Base-by-base conservation (phyloP, 23 tunicate genomes). In the Styela plicata region DNA sequence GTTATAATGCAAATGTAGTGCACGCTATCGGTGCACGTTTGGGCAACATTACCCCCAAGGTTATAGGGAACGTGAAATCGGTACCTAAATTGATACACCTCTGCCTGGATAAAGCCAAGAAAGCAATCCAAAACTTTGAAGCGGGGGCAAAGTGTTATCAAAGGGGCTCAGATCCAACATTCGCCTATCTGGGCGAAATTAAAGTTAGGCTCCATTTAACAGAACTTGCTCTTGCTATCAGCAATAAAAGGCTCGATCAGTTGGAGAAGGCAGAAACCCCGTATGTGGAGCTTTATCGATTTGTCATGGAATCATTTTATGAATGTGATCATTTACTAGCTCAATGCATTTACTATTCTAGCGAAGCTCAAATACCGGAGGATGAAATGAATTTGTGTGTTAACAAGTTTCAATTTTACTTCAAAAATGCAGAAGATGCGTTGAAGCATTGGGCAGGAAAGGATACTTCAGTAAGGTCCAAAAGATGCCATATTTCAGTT, bases 261-360 rank as follows among this genome's bases (percentile, higher is more conserved):
- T n/a, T n/a, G n/a, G n/a, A n/a, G n/a, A n/a, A n/a, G n/a, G n/a
- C n/a, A n/a, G n/a, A n/a, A n/a, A n/a, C n/a, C n/a, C n/a, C n/a
- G n/a, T n/a, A n/a, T n/a, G n/a, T n/a, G n/a, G n/a, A n/a, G n/a
- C n/a, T n/a, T n/a, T n/a, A n/a, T n/a, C n/a, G n/a, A n/a, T n/a
- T n/a, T n/a, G n/a, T n/a, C n/a, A n/a, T n/a, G n/a, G n/a, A n/a
- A n/a, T n/a, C n/a, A 2, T 82, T 74, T 62, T 68, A 32, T 3
- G 79, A 2, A 3, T 85, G 89, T 33, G 89, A 85, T 70, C 84
- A 70, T 27, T 36, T 85, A 28, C 69, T 68, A 57, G 73, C 37
- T 0, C 69, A 79, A 61, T 64, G n/a, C n/a, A n/a, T n/a, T n/a
- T n/a, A n/a, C 24, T 31, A 35, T 52, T 53, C 79, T 24, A 20